These are phyloP conservation scores for Rosalia funebris DNA, from an alignment of 2,888 invertebrate species.

Conservation along the genomic window DNA sequence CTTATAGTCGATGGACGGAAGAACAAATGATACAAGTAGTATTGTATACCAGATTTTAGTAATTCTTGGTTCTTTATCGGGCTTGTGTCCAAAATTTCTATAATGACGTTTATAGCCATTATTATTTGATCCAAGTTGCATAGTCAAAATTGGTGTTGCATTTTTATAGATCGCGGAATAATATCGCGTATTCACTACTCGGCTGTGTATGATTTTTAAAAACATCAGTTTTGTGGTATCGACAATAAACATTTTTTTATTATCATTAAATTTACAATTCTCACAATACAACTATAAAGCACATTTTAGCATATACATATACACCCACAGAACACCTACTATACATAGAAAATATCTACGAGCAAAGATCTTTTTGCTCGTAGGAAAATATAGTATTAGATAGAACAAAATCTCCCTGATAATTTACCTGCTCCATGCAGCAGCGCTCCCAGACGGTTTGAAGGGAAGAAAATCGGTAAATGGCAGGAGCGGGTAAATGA, in stretches of 20 bases:
- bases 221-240: constrained; percentile 34
- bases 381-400: too few species aligned
- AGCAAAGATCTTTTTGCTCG: too few species aligned
- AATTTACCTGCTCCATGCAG: too few species aligned
- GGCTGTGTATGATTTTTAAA: constrained; percentile 28
- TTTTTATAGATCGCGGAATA: constrained; percentile 23
- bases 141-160: constrained; percentile 7
- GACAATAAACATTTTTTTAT: not conserved
- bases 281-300: too few species aligned
- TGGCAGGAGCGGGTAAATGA: too few species aligned
- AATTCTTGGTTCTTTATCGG: constrained; percentile 59
- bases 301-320: too few species aligned
- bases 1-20: constrained; percentile 62
- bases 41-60: constrained; percentile 64
- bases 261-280: too few species aligned
- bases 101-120: constrained; percentile 58
- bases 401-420: too few species aligned
- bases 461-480: too few species aligned
- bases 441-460: too few species aligned
- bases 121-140: constrained; percentile 19
- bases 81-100: constrained; percentile 70
- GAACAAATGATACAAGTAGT: constrained; percentile 58
- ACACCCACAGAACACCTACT: too few species aligned
- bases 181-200: constrained; percentile 20
- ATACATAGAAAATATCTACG: too few species aligned